A percentile compares a stretch with the other conserved stretches of the same genome.
phyloP scores from a whole-genome alignment of 2,888 invertebrate species.

The Caenorhabditis imperialis region DNA sequence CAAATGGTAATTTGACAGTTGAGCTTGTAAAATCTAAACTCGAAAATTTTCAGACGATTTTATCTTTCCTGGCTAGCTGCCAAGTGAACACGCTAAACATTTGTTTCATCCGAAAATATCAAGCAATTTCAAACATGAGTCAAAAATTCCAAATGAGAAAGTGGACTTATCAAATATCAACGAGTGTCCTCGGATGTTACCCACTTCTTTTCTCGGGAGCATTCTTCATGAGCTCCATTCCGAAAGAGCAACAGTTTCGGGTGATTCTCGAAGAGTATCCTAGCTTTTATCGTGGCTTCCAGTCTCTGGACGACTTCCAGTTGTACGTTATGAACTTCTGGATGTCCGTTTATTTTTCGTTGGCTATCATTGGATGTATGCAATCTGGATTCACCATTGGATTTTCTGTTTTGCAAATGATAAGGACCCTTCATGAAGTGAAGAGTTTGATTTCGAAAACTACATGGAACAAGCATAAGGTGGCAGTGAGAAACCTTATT shows the following conservation, averaged over 20 bases:
- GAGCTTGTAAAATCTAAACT: no score
- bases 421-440: conserved; percentile 31
- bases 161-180: conserved; percentile 6
- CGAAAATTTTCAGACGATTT: conserved; percentile 1
- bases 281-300: conserved; percentile 4
- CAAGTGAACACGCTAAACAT: conserved; percentile 24
- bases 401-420: conserved; percentile 25
- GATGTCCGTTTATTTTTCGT: conserved; percentile 29
- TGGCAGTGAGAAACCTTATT: conserved; percentile 21
- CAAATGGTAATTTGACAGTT: no score
- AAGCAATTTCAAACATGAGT: conserved; percentile 16
- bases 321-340: conserved; percentile 30
- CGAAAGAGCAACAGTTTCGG: conserved; percentile 6
- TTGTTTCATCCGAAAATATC: conserved; percentile 30
- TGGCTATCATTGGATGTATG: conserved; percentile 34
- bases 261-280: conserved; percentile 17
- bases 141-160: neutral
- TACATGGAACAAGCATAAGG: conserved; percentile 26
- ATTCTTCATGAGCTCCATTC: conserved; percentile 22
- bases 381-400: conserved; percentile 30
- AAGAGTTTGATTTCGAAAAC: conserved; percentile 19
- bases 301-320: conserved; percentile 20
- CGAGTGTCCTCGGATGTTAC: neutral
- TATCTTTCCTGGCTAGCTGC: conserved; percentile 19
- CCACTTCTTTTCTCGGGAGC: conserved; percentile 20